Conservation (phyloP, 2,797 vertebrate genomes). For the Hyperoplus lanceolatus region DNA sequence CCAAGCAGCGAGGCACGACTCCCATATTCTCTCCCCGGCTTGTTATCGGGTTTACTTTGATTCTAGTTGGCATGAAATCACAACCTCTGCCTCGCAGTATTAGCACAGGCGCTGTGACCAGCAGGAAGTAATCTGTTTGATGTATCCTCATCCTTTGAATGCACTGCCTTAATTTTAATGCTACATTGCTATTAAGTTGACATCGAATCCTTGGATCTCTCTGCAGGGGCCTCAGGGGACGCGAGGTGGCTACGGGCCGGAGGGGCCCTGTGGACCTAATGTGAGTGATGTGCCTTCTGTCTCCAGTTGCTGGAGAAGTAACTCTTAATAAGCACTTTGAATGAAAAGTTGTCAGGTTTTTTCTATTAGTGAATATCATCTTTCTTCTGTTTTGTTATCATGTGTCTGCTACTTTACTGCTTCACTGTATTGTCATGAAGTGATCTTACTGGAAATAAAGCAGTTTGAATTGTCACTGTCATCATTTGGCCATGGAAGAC, state of each 20-base stretch:
- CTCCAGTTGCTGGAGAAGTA: not conserved
- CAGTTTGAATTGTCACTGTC: not conserved
- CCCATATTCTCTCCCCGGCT: not conserved
- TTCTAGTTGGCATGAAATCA: conserved; percentile 26
- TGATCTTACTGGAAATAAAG: not conserved
- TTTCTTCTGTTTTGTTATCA: not conserved
- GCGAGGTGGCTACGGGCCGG: conserved; percentile 84
- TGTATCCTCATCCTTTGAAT: conserved; percentile 24
- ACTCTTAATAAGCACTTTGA: not conserved
- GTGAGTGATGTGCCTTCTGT: conserved; percentile 69
- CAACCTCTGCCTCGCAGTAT: conserved; percentile 26
- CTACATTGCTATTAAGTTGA: not conserved
- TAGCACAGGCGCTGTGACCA: conserved; percentile 12
- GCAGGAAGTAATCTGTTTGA: conserved; percentile 19
- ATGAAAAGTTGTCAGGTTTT: not conserved
- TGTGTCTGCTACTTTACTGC: not conserved
- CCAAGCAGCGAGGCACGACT: conserved; percentile 19
- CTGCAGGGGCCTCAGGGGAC: conserved; percentile 85
- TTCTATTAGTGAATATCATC: not conserved
- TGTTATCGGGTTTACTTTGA: conserved; percentile 29
- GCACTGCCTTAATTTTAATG: conserved; percentile 13
- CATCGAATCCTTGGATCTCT: conserved; percentile 29
- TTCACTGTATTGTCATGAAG: not conserved
- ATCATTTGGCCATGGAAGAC: not conserved
- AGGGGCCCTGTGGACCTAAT: conserved; percentile 84